phyloP scores from a whole-genome alignment of 2,888 invertebrate genomes.

The Drosophila demipolita region DNA sequence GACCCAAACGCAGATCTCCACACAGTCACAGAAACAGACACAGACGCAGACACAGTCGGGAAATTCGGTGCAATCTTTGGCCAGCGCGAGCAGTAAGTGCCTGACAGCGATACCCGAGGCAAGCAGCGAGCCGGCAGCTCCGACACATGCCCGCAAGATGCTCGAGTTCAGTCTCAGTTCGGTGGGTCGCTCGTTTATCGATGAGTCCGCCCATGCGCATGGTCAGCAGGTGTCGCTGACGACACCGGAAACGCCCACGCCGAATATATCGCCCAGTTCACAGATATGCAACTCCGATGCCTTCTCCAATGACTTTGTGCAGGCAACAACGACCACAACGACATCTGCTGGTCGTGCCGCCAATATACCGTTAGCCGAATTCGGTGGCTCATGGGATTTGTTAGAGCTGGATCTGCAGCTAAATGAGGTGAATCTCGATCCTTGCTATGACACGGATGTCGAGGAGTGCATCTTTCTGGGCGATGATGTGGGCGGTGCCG shows the following conservation, averaged over 20 bases:
- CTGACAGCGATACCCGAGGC: conserved; percentile 84
- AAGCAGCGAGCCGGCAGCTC: conserved; percentile 56
- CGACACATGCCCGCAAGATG: conserved; percentile 62
- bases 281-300: conserved; percentile 86
- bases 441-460: conserved; percentile 88
- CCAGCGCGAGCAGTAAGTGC: conserved; percentile 78
- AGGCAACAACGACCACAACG: conserved; percentile 26
- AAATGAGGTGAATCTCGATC: conserved; percentile 88
- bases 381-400: conserved; percentile 88
- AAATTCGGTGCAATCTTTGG: conserved; percentile 67
- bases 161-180: conserved; percentile 85
- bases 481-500: conserved; percentile 84
- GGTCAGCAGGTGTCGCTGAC: conserved; percentile 79
- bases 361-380: conserved; percentile 82
- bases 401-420: conserved; percentile 88
- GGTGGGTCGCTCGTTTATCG: conserved; percentile 85
- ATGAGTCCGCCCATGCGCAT: conserved; percentile 75
- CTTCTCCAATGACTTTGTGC: conserved; percentile 88
- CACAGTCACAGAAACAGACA: conserved; percentile 28
- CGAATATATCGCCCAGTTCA: conserved; percentile 87
- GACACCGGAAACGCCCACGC: conserved; percentile 89
- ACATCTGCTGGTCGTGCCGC: conserved; percentile 14
- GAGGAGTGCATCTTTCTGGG: conserved; percentile 88
- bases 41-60: conserved; percentile 6
- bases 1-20: conserved; percentile 4